These are phyloP conservation scores for Haemorhous mexicanus DNA, from an alignment of 2,113 vertebrate genomes.

Conservation along the genomic window DNA sequence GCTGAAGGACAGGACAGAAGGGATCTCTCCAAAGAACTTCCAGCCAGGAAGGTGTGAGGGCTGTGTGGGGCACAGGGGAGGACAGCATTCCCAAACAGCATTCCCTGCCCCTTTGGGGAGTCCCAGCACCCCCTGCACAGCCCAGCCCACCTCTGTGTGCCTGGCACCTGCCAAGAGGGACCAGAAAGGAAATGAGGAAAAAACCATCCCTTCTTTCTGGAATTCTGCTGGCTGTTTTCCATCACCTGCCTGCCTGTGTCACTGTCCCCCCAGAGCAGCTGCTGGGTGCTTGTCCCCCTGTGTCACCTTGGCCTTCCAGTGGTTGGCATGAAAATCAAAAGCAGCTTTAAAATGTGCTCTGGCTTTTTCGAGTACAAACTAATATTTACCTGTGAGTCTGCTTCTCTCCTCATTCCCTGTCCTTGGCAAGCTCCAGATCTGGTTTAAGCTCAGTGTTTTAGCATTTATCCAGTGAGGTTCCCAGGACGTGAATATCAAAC, in stretches of 20 bases:
- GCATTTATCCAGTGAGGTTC: neutral
- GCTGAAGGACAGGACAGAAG: neutral
- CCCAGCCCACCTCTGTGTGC: neutral
- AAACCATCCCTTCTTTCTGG: conserved; percentile 19
- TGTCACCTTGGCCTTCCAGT: neutral
- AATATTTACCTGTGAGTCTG: conserved; percentile 56
- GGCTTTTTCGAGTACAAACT: conserved; percentile 39
- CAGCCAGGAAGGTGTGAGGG: neutral
- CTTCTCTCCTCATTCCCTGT: neutral
- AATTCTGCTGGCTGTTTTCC: neutral
- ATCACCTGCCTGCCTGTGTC: neutral
- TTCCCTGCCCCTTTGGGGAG: neutral
- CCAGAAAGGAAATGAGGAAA: neutral
- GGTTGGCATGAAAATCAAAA: neutral
- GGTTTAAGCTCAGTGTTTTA: neutral
- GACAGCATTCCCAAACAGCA: neutral
- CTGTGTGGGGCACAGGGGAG: neutral
- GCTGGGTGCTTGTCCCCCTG: neutral
- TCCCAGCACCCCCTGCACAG: neutral
- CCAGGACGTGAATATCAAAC: neutral
- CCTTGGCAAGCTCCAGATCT: neutral
- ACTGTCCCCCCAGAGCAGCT: neutral
- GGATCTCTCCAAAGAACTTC: neutral
- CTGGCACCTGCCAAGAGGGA: neutral
- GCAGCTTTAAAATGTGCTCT: conserved; percentile 12